Base-by-base conservation (phyloP, 2,797 vertebrate genomes). In the Enteromius radiatus region DNA sequence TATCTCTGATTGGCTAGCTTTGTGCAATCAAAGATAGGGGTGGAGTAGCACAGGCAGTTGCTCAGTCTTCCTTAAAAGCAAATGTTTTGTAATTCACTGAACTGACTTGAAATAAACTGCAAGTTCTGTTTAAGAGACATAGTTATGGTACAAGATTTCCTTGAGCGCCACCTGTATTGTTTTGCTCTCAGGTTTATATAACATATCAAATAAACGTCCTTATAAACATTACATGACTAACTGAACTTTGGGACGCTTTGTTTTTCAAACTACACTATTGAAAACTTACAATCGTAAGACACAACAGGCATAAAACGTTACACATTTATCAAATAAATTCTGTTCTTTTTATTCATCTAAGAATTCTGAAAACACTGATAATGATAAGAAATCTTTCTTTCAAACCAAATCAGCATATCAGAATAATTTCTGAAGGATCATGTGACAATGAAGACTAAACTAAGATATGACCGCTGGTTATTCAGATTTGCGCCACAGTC, bases 161-260 rank as follows among this genome's bases (percentile, higher is more conserved):
- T 21, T 64, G 31, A 71, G 26, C 43, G 49, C 26, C 26, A 71
- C 26, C 47, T 33, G 19, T n/a, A 33, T 52, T 6, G 28, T 33
- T 21, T 52, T 73, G 70, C 70, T 73, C 70, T 73, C 5, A 52
- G 17, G 19, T 19, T n/a, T 54, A n/a, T 33, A 52, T 33, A n/a
- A n/a, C 5, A 52, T n/a, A n/a, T 49, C 10, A 73, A 43, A 12
- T 54, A 33, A 33, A 73, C 19, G 5, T 73, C 26, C 45, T 31
- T 11, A n/a, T 1, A 73, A 52, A 52, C 5, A 36, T 73, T 5
- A 52, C 47, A 36, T 4, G 33, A 11, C 45, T 28, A 33, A n/a
- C 17, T 52, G 10, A 73, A 52, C 28, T 33, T 28, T 52, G 9
- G 43, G 21, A n/a, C 41, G 17, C 67, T 45, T 70, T 45, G n/a